These are phyloP conservation scores for Actinemys pallida DNA, from an alignment of 2,113 vertebrate species.

Conservation along the genomic window DNA sequence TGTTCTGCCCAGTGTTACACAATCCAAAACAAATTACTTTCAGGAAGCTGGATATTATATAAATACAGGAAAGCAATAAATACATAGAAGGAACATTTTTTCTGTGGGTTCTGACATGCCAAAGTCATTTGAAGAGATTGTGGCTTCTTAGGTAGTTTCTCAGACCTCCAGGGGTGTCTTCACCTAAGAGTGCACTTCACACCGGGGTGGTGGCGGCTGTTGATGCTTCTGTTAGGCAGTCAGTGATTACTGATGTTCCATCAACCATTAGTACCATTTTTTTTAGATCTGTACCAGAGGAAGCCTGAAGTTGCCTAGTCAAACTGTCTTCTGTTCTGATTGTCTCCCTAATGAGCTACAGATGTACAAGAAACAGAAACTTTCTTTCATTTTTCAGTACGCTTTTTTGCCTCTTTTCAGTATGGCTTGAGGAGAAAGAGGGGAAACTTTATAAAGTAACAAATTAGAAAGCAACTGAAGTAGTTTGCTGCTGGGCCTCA, in stretches of 20 bases:
- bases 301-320: conserved; percentile 41
- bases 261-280: conserved; percentile 2
- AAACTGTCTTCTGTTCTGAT: conserved; percentile 41
- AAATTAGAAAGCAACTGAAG: background rate
- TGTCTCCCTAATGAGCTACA: conserved; percentile 68
- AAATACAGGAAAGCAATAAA: conserved; percentile 86
- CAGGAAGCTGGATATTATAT: conserved; percentile 87
- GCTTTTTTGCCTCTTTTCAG: background rate
- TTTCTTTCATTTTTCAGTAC: conserved; percentile 56
- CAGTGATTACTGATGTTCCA: conserved; percentile 10
- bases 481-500: background rate
- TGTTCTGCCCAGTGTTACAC: conserved; percentile 83
- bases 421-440: conserved; percentile 23
- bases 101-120: conserved; percentile 78
- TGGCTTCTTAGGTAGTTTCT: conserved; percentile 38
- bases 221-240: background rate
- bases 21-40: conserved; percentile 88
- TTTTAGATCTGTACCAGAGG: conserved; percentile 14
- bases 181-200: conserved; percentile 1
- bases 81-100: conserved; percentile 79
- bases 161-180: conserved; percentile 5
- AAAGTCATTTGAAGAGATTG: conserved; percentile 68
- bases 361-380: conserved; percentile 71
- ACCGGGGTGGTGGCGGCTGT: background rate
- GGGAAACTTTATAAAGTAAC: background rate